Evolutionary conservation across 1,140 invertebrate genomes (phyloP), one percentile per base, ranked within the genome.

Genomic region (Apis cerana): DNA sequence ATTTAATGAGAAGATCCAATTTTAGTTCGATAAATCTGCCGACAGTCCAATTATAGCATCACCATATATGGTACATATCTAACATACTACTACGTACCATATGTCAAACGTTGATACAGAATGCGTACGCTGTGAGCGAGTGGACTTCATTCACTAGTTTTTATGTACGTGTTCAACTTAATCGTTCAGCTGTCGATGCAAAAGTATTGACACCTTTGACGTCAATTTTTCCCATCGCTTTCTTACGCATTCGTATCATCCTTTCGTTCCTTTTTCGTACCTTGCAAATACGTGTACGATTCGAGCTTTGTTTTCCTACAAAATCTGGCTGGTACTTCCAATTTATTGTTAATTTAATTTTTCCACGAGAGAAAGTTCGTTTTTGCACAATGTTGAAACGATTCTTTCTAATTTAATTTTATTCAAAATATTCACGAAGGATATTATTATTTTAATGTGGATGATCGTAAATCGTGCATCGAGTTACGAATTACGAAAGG

Each of bases 71-170:
- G 88, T 9, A 27, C 54, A 61, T 62, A 23, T 80, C 19, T 59
- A 13, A 77, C 43, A 23, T 56, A 72, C 76, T 87, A 84, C 72
- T 7, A 43, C 3, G 33, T 8, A 43, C 33, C 33, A 83, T 64
- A 58, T 50, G 27, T 27, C 74, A 43, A 65, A 50, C 70, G 74
- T 64, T 61, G 65, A 82, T 85, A 70, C 59, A 65, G 54, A 23
- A 43, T 19, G 13, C 33, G 61, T 43, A 67, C 61, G 65, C 89
- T 86, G 83, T 43, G 75, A 27, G 83, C 2, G 74, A 27, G 88
- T 86, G 56, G 75, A 62, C 71, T 90, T 84, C 89, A 90, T 88
- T 90, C 86, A 89, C 52, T 52, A 89, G 52, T 90, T 88, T 90
- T 89, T 90, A 87, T 43, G 58, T 50, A 1, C 12, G 8, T 17